Evolutionary conservation across 2,113 vertebrate genomes (phyloP).

Genomic region (human (Homo sapiens)): DNA sequence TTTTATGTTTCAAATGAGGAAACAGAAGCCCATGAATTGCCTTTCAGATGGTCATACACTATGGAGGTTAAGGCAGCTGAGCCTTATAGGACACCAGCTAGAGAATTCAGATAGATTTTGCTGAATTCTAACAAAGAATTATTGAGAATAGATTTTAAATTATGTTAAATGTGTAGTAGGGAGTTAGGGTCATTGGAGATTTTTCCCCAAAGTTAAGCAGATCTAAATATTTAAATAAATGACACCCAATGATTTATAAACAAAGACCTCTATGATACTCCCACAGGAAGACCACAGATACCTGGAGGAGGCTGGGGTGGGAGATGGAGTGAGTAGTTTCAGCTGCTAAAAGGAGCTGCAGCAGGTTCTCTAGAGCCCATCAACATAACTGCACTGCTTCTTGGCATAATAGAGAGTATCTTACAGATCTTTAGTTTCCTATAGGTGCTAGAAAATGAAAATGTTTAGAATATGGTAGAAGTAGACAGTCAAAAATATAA

Average conservation of each 20-base stretch:
- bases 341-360: not conserved
- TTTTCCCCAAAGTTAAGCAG: not conserved
- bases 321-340: not conserved
- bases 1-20: not conserved
- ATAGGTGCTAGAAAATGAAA: not conserved
- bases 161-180: not conserved
- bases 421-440: not conserved
- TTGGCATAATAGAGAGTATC: not conserved
- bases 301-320: not conserved
- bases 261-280: not conserved
- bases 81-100: not conserved
- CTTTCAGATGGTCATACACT: not conserved
- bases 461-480: not conserved
- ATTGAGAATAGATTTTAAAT: not conserved
- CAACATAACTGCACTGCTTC: not conserved
- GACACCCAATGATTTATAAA: not conserved
- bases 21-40: not conserved
- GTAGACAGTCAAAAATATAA: not conserved
- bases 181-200: not conserved
- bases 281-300: not conserved
- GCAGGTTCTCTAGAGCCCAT: not conserved
- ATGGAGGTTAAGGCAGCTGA: not conserved
- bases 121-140: not conserved
- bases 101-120: not conserved
- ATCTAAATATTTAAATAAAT: constrained; percentile 1